Conservation (phyloP, 2,888 invertebrate genomes). For the Meghimatium bilineatum region DNA sequence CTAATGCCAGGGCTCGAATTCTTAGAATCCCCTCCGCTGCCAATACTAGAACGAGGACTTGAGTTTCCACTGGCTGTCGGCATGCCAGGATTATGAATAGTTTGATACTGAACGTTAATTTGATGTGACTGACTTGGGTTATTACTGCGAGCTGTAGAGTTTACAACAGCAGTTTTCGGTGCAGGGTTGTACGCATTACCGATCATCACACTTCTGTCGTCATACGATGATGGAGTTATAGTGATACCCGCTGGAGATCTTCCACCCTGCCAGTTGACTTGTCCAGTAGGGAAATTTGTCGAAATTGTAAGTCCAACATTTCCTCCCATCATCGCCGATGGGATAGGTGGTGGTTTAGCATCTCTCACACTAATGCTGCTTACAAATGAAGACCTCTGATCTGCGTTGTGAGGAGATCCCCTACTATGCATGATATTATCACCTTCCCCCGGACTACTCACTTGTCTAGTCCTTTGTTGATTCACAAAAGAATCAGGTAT, state of each 20-base stretch:
- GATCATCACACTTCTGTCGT: slow-evolving; percentile 60
- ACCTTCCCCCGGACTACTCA: slow-evolving; percentile 26
- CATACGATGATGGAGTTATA: slow-evolving; percentile 18
- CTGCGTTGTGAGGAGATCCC: slow-evolving; percentile 39
- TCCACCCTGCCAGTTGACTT: slow-evolving; percentile 47
- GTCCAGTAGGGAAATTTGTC: slow-evolving; percentile 28
- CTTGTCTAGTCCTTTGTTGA: slow-evolving; percentile 43
- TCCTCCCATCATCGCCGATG: slow-evolving; percentile 47
- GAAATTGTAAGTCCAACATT: slow-evolving; percentile 41
- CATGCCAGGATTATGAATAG: slow-evolving; percentile 47
- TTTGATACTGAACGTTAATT: slow-evolving; percentile 53
- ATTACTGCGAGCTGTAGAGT: slow-evolving; percentile 41
- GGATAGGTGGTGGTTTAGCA: slow-evolving; percentile 52
- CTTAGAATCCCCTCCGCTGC: slow-evolving; percentile 71
- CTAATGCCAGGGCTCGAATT: slow-evolving; percentile 70
- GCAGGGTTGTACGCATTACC: slow-evolving; percentile 61
- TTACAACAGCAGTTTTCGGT: slow-evolving; percentile 54
- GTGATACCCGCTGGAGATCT: slow-evolving; percentile 25
- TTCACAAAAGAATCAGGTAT: slow-evolving; percentile 53
- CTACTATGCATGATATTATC: slow-evolving; percentile 50
- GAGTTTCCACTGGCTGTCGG: slow-evolving; percentile 43
- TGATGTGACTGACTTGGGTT: slow-evolving; percentile 39
- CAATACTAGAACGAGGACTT: slow-evolving; percentile 76
- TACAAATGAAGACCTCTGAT: slow-evolving; percentile 50
- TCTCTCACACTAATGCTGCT: slow-evolving; percentile 51